Percentiles rank a stretch among this genome's conserved stretches.
Evolutionary conservation across 2,888 invertebrate genomes (phyloP).

Genomic region (Aporophyla lueneburgensis): DNA sequence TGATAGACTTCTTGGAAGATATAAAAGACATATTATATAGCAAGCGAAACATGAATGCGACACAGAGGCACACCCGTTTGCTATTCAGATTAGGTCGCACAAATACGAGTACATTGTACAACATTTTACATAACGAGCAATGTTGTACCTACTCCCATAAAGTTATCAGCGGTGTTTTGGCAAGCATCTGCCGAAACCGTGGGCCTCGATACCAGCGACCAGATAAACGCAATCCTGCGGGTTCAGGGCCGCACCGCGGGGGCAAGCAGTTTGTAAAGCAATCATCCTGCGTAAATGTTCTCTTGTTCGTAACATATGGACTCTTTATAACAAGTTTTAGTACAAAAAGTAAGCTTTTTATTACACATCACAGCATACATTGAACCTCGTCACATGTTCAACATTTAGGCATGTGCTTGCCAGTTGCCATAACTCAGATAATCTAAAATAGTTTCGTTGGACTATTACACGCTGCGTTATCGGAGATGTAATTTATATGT

Average conservation of each 20-base stretch:
- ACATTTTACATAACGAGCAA: slow-evolving; percentile 44
- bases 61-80: slow-evolving; percentile 40
- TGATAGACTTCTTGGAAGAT: slow-evolving; percentile 18
- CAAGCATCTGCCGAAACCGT: slow-evolving; percentile 86
- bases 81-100: slow-evolving; percentile 61
- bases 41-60: slow-evolving; percentile 21
- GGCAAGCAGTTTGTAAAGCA: slow-evolving; percentile 73
- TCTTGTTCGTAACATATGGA: slow-evolving; percentile 72
- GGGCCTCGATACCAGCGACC: slow-evolving; percentile 77
- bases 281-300: slow-evolving; percentile 76
- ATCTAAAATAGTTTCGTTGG: slow-evolving; percentile 65
- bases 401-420: slow-evolving; percentile 73
- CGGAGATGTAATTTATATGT: slow-evolving; percentile 59
- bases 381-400: slow-evolving; percentile 77
- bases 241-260: slow-evolving; percentile 83
- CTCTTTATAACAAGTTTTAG: slow-evolving; percentile 69
- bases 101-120: slow-evolving; percentile 36
- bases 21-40: slow-evolving; percentile 16
- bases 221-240: slow-evolving; percentile 82
- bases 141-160: slow-evolving; percentile 63
- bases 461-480: slow-evolving; percentile 60
- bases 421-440: slow-evolving; percentile 66
- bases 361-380: slow-evolving; percentile 70
- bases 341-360: slow-evolving; percentile 73
- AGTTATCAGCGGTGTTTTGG: slow-evolving; percentile 83